Evolutionary conservation across 1,140 invertebrate species (phyloP).

Genomic region (Saccostrea cuccullata): DNA sequence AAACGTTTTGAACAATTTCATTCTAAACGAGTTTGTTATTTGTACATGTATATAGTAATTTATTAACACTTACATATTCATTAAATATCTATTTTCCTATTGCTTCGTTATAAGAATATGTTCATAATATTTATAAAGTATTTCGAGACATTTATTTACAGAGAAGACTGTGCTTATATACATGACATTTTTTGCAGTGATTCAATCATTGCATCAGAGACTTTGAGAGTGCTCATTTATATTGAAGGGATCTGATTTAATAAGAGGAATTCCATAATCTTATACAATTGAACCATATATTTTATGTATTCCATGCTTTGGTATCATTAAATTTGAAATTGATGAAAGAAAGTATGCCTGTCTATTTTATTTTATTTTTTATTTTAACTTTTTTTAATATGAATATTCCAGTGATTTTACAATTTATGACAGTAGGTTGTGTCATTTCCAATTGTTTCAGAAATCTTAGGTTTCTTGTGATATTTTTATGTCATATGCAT

Average conservation of each 20-base stretch:
- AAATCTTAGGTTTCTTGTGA: neutral
- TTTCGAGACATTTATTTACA: no score
- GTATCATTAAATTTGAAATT: neutral
- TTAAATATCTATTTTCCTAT: neutral
- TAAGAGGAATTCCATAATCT: neutral
- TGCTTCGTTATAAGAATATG: neutral
- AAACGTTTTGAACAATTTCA: conserved; percentile 3
- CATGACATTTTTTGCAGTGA: neutral
- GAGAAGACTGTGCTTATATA: no score
- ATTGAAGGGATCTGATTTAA: neutral
- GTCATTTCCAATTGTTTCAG: neutral
- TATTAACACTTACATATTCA: neutral
- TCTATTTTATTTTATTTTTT: neutral
- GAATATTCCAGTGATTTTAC: neutral
- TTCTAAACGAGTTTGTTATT: neutral
- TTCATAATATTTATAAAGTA: neutral
- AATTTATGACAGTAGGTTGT: neutral
- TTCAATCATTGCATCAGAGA: no score
- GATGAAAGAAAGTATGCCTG: neutral
- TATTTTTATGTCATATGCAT: conserved; percentile 5
- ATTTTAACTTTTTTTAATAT: no score
- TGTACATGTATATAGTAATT: neutral
- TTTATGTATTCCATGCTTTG: neutral
- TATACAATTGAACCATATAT: neutral
- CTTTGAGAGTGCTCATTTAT: neutral